Evolutionary conservation across 2,113 vertebrate species (phyloP), one percentile per base, ranked within the genome.

Genomic region (Protomyctophum bolini): DNA sequence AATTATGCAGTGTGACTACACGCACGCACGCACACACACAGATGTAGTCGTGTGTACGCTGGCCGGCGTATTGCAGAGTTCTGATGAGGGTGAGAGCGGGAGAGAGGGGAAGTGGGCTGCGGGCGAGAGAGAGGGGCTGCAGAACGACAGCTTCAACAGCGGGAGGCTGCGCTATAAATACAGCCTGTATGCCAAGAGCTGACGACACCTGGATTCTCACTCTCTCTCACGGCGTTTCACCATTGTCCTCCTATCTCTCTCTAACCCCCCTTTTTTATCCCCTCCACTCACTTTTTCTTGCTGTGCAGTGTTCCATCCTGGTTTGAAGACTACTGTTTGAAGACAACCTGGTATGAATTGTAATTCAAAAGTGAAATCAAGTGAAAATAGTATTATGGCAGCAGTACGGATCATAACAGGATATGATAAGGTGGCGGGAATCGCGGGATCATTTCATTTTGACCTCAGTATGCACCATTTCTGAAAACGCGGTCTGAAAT

Each of bases 101-200:
- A 49, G 52, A 64, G 41, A 48, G 54, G n/a, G 51, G 45, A 51
- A 14, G 68, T 62, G 49, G 77, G 80, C 49, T 56, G 71, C 68
- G 59, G 73, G 66, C 75, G 67, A 82, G 77, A 76, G 77, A 76
- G 68, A 59, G 33, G 21, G 69, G 80, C 77, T 79, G 83, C 72
- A 55, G 75, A 69, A 58, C 73, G 83, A 83, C 82, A 85, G 77
- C 64, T 79, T 67, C 56, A 52, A 33, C 81, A 76, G 77, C 63
- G 8, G 78, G 82, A 56, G 48, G 79, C 69, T 28, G 6, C 46
- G 29, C 83, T 84, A 90, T 82, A 84, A 84, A 88, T 90, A 86
- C 77, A 87, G n/a, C 66, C 68, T 55, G 78, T 56, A n/a, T n/a
- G 73, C 71, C 51, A 76, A 61, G 63, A 41, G 67, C 76, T 69